A percentile compares a stretch with the other conserved stretches of the same genome.
phyloP scores from a whole-genome alignment of 2,113 vertebrate species.

The Setophaga kirtlandii region DNA sequence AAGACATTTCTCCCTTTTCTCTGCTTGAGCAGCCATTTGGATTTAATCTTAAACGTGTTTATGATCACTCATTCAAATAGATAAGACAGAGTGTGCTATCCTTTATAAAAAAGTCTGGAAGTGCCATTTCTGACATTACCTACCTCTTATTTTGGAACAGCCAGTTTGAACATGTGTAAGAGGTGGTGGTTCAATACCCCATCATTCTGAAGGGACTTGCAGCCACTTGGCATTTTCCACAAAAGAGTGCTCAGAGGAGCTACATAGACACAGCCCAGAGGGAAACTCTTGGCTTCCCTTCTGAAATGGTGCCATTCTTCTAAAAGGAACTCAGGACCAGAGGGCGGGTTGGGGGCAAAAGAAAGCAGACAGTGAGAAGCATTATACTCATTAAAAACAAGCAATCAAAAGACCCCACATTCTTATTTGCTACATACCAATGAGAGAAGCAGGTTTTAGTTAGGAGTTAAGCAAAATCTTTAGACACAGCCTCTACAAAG shows the following conservation, averaged over 20 bases:
- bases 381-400: not conserved
- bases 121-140: not conserved
- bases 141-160: not conserved
- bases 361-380: not conserved
- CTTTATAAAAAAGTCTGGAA: not conserved
- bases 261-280: not conserved
- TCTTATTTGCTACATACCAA: slow-evolving; percentile 20
- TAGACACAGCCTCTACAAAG: slow-evolving; percentile 91
- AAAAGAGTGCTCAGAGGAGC: not conserved
- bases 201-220: not conserved
- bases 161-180: not conserved
- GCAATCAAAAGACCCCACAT: not conserved
- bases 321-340: not conserved
- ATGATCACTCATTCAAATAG: not conserved
- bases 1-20: not conserved
- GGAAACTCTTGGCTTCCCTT: not conserved
- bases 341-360: not conserved
- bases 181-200: not conserved
- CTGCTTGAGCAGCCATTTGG: not conserved
- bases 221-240: not conserved
- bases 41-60: not conserved
- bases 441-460: not conserved
- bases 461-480: slow-evolving; percentile 83
- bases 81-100: not conserved
- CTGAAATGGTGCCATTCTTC: not conserved